Conservation (phyloP, 2,888 invertebrate genomes). For the Cerastis leucographa region DNA sequence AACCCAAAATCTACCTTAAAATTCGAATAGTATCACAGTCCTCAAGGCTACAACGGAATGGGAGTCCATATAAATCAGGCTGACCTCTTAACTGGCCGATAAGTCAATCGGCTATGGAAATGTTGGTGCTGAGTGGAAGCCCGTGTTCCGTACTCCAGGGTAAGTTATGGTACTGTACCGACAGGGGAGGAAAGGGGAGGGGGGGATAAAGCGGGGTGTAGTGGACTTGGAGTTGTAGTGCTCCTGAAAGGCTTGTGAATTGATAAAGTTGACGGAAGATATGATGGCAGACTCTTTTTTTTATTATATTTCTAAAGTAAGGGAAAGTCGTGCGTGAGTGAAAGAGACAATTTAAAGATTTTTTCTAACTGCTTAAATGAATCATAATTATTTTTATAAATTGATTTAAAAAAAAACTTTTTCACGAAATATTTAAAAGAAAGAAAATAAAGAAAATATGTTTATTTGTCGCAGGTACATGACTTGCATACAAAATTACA, state of each 20-base stretch:
- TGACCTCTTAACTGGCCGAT: slow-evolving; percentile 72
- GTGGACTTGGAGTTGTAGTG: neutral
- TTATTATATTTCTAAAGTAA: neutral
- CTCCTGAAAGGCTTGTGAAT: neutral
- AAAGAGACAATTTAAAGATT: too few species aligned
- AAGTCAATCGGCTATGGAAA: slow-evolving; percentile 75
- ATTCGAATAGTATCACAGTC: slow-evolving; percentile 25
- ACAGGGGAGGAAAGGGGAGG: neutral
- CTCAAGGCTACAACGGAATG: slow-evolving; percentile 55
- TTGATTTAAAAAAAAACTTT: too few species aligned
- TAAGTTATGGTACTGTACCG: slow-evolving; percentile 44
- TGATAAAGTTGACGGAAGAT: neutral
- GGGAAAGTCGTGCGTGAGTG: neutral
- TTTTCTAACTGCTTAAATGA: too few species aligned
- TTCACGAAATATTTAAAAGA: too few species aligned
- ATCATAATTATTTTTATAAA: too few species aligned
- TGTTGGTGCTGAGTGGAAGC: slow-evolving; percentile 70
- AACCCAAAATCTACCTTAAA: slow-evolving; percentile 12
- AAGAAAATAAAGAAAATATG: too few species aligned
- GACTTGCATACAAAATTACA: too few species aligned
- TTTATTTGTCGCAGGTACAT: too few species aligned
- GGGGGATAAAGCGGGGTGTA: neutral
- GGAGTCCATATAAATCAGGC: slow-evolving; percentile 74
- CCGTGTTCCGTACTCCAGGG: slow-evolving; percentile 60
- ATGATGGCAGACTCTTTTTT: neutral